Conservation (phyloP, 2,888 invertebrate genomes). For the Stratiomys singularior region DNA sequence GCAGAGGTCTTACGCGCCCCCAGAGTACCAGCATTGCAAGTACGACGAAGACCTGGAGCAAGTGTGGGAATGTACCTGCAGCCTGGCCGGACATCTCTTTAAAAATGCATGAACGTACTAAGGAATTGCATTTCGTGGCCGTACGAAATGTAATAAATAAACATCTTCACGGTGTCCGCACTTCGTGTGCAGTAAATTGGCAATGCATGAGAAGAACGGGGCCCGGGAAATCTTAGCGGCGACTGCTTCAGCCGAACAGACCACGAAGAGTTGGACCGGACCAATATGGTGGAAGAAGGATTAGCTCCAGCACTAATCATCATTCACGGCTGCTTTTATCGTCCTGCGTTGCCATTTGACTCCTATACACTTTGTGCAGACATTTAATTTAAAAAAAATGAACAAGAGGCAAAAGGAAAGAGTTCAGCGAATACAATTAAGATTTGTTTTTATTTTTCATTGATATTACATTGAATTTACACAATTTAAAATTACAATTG, state of each 20-base stretch:
- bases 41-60: not conserved
- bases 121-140: conserved; percentile 35
- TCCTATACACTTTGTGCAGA: too few relatives aligned
- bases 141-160: conserved; percentile 35
- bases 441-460: not conserved
- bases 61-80: not conserved
- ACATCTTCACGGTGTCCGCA: conserved; percentile 39
- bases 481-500: not conserved
- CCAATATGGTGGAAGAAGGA: conserved; percentile 4
- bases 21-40: not conserved
- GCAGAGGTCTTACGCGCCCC: not conserved
- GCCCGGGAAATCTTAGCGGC: not conserved
- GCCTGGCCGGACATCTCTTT: not conserved
- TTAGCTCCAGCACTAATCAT: not conserved
- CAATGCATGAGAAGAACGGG: not conserved
- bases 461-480: conserved; percentile 8
- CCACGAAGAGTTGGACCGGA: not conserved
- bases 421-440: conserved; percentile 1
- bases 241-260: not conserved
- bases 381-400: too few relatives aligned
- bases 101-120: not conserved
- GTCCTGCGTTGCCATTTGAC: not conserved
- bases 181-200: conserved; percentile 32
- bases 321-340: conserved; percentile 3
- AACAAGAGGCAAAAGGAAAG: not conserved